Evolutionary conservation across 2,888 invertebrate species (phyloP).

Genomic region (Microplitis deprimator): DNA sequence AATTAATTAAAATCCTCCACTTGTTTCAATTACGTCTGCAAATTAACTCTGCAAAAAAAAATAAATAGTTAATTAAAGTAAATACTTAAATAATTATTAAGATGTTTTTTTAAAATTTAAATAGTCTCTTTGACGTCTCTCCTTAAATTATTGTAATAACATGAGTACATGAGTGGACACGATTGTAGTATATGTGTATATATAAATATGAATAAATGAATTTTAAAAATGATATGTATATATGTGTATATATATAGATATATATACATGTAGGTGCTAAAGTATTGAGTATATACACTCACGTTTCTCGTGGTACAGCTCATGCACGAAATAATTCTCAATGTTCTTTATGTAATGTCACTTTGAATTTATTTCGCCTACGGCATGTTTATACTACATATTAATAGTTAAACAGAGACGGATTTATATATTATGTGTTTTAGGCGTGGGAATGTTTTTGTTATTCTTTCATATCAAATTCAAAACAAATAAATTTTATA

Average conservation of each 20-base stretch:
- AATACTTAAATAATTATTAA: background rate
- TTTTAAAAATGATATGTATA: background rate
- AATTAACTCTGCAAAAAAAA: background rate
- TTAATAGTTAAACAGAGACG: slow-evolving; percentile 26
- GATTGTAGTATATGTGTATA: background rate
- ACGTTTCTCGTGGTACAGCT: slow-evolving; percentile 44
- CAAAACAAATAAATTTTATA: slow-evolving; percentile 2
- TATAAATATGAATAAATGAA: background rate
- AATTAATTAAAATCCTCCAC: background rate
- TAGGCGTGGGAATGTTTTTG: slow-evolving; percentile 40
- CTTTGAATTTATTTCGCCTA: slow-evolving; percentile 46
- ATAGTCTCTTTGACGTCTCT: background rate
- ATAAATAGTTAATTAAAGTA: background rate
- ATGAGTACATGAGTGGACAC: background rate
- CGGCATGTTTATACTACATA: slow-evolving; percentile 42
- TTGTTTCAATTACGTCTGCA: background rate
- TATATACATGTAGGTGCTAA: background rate
- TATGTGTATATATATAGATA: background rate
- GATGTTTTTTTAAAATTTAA: background rate
- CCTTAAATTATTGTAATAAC: background rate
- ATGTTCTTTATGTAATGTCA: slow-evolving; percentile 48
- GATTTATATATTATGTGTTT: slow-evolving; percentile 26
- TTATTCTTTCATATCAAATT: slow-evolving; percentile 1
- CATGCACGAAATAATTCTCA: slow-evolving; percentile 38
- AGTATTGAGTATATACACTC: slow-evolving; percentile 35